phyloP scores from a whole-genome alignment of 2,113 vertebrate species.

The Hippocampus comes region DNA sequence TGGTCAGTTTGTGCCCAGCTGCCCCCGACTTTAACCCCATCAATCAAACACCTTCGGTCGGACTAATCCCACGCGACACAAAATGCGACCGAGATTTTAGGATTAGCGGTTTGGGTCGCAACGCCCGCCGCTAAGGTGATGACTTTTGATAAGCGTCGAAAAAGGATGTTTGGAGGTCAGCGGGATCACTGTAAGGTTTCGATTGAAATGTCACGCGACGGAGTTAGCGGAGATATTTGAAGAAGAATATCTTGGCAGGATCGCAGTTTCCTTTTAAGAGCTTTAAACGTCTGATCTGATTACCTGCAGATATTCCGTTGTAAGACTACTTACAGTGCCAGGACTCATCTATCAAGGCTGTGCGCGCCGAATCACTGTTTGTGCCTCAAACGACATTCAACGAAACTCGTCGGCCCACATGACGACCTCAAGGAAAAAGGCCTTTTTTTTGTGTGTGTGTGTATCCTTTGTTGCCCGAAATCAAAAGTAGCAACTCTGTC shows the following conservation, averaged over 20 bases:
- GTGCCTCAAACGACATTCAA: neutral
- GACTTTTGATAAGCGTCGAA: conserved; percentile 6
- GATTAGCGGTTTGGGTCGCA: conserved; percentile 31
- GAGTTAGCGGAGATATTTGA: neutral
- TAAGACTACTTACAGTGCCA: conserved; percentile 1
- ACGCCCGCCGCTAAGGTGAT: conserved; percentile 9
- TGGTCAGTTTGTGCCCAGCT: neutral
- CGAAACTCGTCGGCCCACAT: neutral
- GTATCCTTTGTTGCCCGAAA: conserved; percentile 4
- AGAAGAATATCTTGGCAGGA: neutral
- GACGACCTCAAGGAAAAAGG: neutral
- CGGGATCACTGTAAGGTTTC: neutral
- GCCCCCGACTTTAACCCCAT: neutral
- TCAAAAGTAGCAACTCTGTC: conserved; percentile 21
- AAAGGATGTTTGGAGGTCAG: conserved; percentile 21
- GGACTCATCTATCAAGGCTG: neutral
- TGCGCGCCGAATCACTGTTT: neutral
- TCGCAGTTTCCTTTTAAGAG: neutral
- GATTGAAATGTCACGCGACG: neutral
- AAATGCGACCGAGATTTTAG: conserved; percentile 31
- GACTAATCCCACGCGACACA: conserved; percentile 32
- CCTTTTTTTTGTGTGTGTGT: neutral
- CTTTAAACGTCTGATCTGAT: conserved; percentile 7
- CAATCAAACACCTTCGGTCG: conserved; percentile 1
- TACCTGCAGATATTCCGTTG: neutral